Conservation (phyloP, 1,140 invertebrate genomes). For the Ceratina japonica region DNA sequence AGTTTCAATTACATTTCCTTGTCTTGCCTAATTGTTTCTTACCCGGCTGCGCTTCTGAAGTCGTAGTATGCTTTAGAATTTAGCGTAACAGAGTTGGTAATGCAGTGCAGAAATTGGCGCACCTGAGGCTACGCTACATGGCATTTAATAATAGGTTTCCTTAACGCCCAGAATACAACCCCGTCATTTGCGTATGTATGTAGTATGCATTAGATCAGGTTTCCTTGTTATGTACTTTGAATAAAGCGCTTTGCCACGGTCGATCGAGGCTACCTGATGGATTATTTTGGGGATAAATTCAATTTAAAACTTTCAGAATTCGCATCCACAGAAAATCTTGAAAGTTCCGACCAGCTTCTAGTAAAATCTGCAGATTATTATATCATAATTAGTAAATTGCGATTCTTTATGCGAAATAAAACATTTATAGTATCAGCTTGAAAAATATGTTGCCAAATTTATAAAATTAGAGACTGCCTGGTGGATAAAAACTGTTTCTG, state of each 20-base stretch:
- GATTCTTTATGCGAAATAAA: no score
- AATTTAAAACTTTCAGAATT: not conserved
- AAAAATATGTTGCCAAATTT: no score
- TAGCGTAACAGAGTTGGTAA: constrained; percentile 40
- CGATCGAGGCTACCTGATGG: not conserved
- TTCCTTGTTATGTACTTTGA: not conserved
- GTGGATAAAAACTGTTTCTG: not conserved
- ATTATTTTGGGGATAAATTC: not conserved
- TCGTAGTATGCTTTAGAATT: constrained; percentile 39
- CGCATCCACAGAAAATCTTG: not conserved
- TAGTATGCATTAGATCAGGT: constrained; percentile 1
- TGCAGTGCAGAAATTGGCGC: constrained; percentile 26
- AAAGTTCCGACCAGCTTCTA: no score
- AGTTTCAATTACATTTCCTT: constrained; percentile 45
- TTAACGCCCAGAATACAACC: not conserved
- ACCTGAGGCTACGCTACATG: constrained; percentile 30
- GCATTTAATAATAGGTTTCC: constrained; percentile 35
- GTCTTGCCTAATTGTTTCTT: constrained; percentile 44
- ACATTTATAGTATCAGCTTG: no score
- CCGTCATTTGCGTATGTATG: constrained; percentile 3
- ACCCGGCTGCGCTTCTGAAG: constrained; percentile 23
- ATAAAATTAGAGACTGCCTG: not conserved
- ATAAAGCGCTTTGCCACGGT: not conserved
- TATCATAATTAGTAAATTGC: no score
- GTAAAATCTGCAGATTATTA: no score